phyloP scores from a whole-genome alignment of 2,888 invertebrate species.

The Acronicta aceris region DNA sequence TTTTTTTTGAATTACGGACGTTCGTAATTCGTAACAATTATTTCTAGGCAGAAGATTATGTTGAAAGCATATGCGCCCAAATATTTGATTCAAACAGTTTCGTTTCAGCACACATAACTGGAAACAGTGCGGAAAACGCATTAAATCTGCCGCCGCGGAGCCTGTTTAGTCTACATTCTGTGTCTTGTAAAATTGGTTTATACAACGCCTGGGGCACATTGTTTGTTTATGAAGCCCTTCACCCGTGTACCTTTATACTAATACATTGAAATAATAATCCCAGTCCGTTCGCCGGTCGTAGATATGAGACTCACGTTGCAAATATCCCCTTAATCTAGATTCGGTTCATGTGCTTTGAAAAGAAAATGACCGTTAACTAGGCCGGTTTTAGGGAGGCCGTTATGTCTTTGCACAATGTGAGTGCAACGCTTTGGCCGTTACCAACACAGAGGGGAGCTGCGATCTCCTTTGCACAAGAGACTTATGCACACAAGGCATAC shows the following conservation, averaged over 20 bases:
- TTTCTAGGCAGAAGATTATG: slow-evolving; percentile 4
- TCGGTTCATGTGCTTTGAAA: slow-evolving; percentile 53
- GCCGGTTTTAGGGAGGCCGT: slow-evolving; percentile 68
- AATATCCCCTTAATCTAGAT: slow-evolving; percentile 49
- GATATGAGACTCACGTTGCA: slow-evolving; percentile 29
- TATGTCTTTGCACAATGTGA: slow-evolving; percentile 59
- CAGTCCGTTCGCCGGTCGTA: slow-evolving; percentile 20
- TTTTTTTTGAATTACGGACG: no score
- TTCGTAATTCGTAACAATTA: neutral
- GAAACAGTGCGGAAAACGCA: slow-evolving; percentile 61
- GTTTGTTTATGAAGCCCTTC: slow-evolving; percentile 74
- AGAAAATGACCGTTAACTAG: slow-evolving; percentile 74
- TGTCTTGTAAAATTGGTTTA: slow-evolving; percentile 72
- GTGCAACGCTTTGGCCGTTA: slow-evolving; percentile 70
- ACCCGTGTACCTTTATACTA: slow-evolving; percentile 49
- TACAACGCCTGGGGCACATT: slow-evolving; percentile 65
- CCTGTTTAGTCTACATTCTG: slow-evolving; percentile 80
- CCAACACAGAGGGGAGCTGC: slow-evolving; percentile 75
- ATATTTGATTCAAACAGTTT: slow-evolving; percentile 47
- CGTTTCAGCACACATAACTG: slow-evolving; percentile 40
- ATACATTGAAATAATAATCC: slow-evolving; percentile 49
- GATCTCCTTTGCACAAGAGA: slow-evolving; percentile 68
- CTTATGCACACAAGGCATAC: slow-evolving; percentile 66
- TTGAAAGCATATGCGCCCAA: slow-evolving; percentile 15
- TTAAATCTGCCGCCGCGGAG: slow-evolving; percentile 67